Conservation (phyloP, 2,113 vertebrate species). For the Edolisoma coerulescens region DNA sequence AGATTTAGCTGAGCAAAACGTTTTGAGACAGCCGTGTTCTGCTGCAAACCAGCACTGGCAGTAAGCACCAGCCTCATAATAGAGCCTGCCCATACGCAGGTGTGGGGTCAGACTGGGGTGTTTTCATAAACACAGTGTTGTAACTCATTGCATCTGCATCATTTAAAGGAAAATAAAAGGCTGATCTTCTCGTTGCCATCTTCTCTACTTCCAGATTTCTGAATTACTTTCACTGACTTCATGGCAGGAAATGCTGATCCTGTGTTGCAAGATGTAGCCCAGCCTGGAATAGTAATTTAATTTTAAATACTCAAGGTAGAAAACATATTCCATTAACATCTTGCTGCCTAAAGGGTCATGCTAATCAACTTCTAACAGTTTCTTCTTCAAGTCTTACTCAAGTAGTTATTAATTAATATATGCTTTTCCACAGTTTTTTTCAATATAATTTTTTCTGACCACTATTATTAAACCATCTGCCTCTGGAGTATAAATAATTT, state of each 20-base stretch:
- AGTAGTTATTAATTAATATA: neutral
- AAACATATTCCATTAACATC: neutral
- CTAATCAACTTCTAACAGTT: neutral
- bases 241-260: neutral
- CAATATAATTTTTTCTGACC: fast-evolving
- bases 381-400: neutral
- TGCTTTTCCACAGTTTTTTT: neutral
- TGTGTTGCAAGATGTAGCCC: neutral
- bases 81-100: neutral
- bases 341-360: fast-evolving
- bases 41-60: neutral
- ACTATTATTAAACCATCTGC: neutral
- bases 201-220: neutral
- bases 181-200: neutral
- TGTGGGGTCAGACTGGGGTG: neutral
- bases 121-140: neutral
- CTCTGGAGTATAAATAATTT: neutral
- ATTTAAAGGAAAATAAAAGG: neutral
- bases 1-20: fast-evolving
- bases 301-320: neutral
- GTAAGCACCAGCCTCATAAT: neutral
- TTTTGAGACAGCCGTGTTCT: neutral
- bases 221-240: neutral
- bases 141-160: fast-evolving
- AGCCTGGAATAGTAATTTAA: neutral